These are phyloP conservation scores for Ophion slaviceki DNA, from an alignment of 2,888 invertebrate genomes.

Conservation along the genomic window DNA sequence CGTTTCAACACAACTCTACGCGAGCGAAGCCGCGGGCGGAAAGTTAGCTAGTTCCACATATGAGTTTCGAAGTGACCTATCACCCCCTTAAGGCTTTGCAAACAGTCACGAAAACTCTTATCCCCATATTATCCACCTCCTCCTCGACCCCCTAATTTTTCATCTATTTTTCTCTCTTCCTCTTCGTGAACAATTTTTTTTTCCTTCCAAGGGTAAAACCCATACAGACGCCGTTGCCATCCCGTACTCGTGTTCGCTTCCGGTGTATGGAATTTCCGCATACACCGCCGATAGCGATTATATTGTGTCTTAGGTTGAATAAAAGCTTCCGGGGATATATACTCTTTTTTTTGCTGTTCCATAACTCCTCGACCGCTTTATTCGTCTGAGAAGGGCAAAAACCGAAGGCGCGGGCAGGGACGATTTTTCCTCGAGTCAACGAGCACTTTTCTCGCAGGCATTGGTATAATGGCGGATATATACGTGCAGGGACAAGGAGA, in stretches of 20 bases:
- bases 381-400: constrained; percentile 44
- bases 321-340: constrained; percentile 66
- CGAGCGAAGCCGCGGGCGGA: too few species aligned
- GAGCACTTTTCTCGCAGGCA: constrained; percentile 72
- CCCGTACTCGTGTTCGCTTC: constrained; percentile 43
- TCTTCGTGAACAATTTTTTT: constrained; percentile 62
- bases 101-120: background rate
- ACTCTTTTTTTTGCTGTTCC: constrained; percentile 33
- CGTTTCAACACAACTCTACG: too few species aligned
- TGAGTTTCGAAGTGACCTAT: too few species aligned
- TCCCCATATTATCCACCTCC: constrained; percentile 39
- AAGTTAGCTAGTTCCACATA: too few species aligned
- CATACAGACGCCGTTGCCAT: constrained; percentile 46
- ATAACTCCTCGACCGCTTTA: constrained; percentile 44
- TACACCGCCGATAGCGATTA: constrained; percentile 60
- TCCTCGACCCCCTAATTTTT: constrained; percentile 49
- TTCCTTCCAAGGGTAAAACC: constrained; percentile 33
- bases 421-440: constrained; percentile 66
- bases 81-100: background rate
- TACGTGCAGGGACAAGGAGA: constrained; percentile 32
- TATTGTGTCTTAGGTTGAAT: constrained; percentile 66
- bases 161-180: constrained; percentile 31
- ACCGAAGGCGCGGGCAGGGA: constrained; percentile 54
- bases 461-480: constrained; percentile 29
- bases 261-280: constrained; percentile 56